Conservation (phyloP, 2,113 vertebrate genomes). For the Neodontobutis hainanensis region DNA sequence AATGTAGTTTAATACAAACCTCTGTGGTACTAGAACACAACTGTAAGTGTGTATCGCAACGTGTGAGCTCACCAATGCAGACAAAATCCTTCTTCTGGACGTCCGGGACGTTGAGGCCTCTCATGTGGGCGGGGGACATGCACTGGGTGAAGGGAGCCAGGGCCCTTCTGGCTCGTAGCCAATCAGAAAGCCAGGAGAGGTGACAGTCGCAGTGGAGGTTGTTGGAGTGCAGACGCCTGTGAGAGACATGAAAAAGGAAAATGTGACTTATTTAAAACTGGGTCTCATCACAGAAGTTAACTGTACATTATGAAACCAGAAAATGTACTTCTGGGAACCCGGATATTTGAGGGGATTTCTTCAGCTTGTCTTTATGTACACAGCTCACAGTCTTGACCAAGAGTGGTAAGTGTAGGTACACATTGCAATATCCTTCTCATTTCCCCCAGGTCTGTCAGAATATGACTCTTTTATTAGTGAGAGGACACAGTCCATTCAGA, state of each 20-base stretch:
- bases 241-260: neutral
- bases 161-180: slow-evolving; percentile 90
- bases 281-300: too few species aligned
- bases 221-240: slow-evolving; percentile 96
- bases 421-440: slow-evolving; percentile 39
- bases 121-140: slow-evolving; percentile 92
- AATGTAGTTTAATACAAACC: slow-evolving; percentile 4
- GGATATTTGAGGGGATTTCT: neutral
- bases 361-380: neutral
- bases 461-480: slow-evolving; percentile 40
- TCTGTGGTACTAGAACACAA: neutral
- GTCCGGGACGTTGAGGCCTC: slow-evolving; percentile 94
- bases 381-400: neutral
- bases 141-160: slow-evolving; percentile 98
- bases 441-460: slow-evolving; percentile 44
- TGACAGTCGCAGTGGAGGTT: slow-evolving; percentile 96
- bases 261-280: neutral
- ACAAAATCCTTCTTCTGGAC: slow-evolving; percentile 97
- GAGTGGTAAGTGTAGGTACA: slow-evolving; percentile 1
- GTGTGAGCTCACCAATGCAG: slow-evolving; percentile 84
- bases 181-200: slow-evolving; percentile 97
- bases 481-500: slow-evolving; percentile 29
- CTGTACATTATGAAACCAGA: too few species aligned
- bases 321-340: too few species aligned
- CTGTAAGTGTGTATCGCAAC: neutral